Evolutionary conservation across 2,113 vertebrate genomes (phyloP).

Genomic region (Mormoops blainvillei): DNA sequence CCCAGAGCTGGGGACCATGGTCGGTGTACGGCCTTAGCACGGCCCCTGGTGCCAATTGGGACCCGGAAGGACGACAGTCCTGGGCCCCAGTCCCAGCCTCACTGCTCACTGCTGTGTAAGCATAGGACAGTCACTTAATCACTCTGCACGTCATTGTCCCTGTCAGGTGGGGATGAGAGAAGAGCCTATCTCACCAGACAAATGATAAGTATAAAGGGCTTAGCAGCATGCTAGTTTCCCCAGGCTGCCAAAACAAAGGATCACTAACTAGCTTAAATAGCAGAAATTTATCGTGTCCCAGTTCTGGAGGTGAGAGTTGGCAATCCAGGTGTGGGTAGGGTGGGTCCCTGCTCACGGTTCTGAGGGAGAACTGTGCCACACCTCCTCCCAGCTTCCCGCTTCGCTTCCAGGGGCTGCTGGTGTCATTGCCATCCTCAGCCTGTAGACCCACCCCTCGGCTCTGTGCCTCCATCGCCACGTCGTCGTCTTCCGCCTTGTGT

Average conservation of each 20-base stretch:
- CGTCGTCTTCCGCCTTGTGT: too few relatives aligned
- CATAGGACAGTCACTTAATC: background rate
- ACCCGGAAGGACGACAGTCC: background rate
- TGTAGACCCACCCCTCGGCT: fast-evolving
- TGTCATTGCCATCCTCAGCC: too few relatives aligned
- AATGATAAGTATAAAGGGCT: background rate
- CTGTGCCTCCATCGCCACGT: background rate
- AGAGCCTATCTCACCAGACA: background rate
- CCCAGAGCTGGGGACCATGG: background rate
- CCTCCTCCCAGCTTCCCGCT: background rate
- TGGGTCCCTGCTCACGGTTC: background rate
- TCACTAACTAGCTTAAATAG: too few relatives aligned
- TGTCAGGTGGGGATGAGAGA: background rate
- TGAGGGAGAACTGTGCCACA: fast-evolving
- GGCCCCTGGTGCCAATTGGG: background rate
- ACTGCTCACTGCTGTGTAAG: background rate
- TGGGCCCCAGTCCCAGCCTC: background rate
- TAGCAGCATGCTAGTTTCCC: background rate
- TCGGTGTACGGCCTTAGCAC: background rate
- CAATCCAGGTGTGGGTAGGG: background rate
- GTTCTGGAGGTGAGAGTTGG: background rate
- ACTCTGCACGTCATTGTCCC: background rate
- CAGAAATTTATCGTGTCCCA: too few relatives aligned
- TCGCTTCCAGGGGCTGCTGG: too few relatives aligned
- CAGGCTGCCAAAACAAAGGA: background rate